A percentile compares a stretch with the other conserved stretches of the same genome.
Evolutionary conservation across 2,797 vertebrate species (phyloP).

Genomic region (Mus caroli): DNA sequence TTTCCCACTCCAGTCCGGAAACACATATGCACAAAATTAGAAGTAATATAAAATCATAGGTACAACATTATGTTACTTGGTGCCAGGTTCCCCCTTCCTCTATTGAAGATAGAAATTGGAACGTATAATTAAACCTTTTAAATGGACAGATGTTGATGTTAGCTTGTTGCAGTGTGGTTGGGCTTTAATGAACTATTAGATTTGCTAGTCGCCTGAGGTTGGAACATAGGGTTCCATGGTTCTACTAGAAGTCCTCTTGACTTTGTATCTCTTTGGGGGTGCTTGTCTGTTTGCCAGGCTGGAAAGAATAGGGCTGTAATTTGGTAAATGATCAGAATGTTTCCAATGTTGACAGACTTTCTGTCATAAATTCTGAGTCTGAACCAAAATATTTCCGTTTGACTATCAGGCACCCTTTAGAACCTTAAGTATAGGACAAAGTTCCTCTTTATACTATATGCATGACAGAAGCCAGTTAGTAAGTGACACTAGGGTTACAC

Average conservation of each 20-base stretch:
- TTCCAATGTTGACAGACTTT: background rate
- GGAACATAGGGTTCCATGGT: slow-evolving; percentile 23
- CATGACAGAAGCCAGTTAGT: slow-evolving; percentile 95
- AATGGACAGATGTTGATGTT: background rate
- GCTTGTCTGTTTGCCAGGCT: background rate
- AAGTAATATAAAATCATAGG: background rate
- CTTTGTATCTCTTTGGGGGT: slow-evolving; percentile 26
- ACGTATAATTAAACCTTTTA: background rate
- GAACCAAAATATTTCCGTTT: slow-evolving; percentile 38
- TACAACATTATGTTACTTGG: background rate
- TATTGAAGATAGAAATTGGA: background rate
- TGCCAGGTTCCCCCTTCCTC: background rate
- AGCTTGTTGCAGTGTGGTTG: background rate
- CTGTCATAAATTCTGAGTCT: background rate
- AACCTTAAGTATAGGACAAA: slow-evolving; percentile 90
- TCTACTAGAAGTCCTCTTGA: background rate
- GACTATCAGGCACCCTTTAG: slow-evolving; percentile 89
- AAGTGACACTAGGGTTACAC: slow-evolving; percentile 88
- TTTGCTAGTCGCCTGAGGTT: slow-evolving; percentile 19
- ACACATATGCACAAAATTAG: background rate
- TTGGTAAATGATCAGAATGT: background rate
- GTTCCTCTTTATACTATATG: slow-evolving; percentile 90
- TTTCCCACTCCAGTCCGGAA: background rate
- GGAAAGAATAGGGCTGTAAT: background rate
- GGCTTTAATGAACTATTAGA: background rate